phyloP scores from a whole-genome alignment of 2,797 vertebrate species.

The Gorsachius magnificus region DNA sequence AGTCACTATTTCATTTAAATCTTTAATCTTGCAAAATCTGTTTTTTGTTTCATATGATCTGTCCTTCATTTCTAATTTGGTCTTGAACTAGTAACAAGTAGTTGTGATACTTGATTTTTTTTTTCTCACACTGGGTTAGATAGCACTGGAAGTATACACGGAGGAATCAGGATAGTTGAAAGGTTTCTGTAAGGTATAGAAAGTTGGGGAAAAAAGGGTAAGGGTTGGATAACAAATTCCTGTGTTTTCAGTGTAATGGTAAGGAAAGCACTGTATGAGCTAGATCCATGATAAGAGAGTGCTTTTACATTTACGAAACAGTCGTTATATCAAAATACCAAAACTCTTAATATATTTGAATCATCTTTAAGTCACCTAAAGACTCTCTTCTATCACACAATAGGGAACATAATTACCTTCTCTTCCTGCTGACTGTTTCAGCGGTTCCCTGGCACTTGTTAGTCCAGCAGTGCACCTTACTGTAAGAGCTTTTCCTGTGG shows the following conservation, averaged over 20 bases:
- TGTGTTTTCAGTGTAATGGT: background rate
- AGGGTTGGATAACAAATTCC: background rate
- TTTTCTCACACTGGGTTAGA: background rate
- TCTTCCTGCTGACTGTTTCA: background rate
- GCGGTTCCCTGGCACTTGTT: background rate
- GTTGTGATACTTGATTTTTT: background rate
- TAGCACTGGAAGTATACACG: background rate
- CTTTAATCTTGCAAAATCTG: background rate
- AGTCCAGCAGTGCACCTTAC: background rate
- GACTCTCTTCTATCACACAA: background rate
- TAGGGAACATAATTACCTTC: background rate
- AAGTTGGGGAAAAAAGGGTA: background rate
- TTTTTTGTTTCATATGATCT: background rate
- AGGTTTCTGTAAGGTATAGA: background rate
- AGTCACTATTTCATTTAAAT: background rate
- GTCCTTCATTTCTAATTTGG: background rate
- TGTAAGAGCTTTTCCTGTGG: background rate
- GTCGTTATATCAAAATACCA: background rate
- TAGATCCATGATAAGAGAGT: background rate
- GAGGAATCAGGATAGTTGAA: background rate
- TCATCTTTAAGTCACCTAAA: background rate
- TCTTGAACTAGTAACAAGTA: background rate
- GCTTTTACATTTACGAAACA: background rate
- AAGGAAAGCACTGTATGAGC: background rate
- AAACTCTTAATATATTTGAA: background rate